Evolutionary conservation across 1,140 invertebrate genomes (phyloP), one percentile per base, ranked within the genome.

Genomic region (Cardiocondyla obscurior): DNA sequence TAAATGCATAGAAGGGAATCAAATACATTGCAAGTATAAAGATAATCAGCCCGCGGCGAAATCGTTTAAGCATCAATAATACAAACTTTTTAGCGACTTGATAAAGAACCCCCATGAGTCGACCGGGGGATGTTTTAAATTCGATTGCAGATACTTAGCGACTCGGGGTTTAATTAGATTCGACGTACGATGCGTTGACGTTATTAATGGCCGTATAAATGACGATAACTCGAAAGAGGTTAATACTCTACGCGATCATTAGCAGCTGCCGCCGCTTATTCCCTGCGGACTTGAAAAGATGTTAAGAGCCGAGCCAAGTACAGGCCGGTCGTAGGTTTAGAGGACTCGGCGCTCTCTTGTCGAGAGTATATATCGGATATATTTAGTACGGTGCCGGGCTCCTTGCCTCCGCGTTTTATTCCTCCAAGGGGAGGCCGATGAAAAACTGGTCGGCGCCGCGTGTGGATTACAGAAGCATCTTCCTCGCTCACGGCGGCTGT

Each of bases 391-490:
- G 39, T 42, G 14, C 14, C 55, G 28, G 62, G 60, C 25, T 64
- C 51, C 62, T 62, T 16, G 33, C 16, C 55, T 39, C 42, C 22
- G 22, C 25, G 65, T 81, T 85, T 84, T 84, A 85, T 85, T 58
- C 49, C 82, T 65, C 82, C 58, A 16, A 14, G 19, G 84, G 46
- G 81, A 84, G 82, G 39, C 30, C 84, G 65, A 85, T 85, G 82
- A 85, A 84, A 85, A 85, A 85, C 83, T 82, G 69, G 39, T 46
- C 67, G 36, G 79, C 67, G 69, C 81, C 62, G 83, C 83, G 83
- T 83, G 83, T 85, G 83, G 82, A 85, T 85, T 85, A 83, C 83
- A 85, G 81, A 69, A 85, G 69, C 73, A 30, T 79, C 84, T 65
- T 79, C 58, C 30, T 79, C 19, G 22, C n/a, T 69, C 33, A 22